A percentile compares a stretch with the other conserved stretches of the same genome.
Conservation (phyloP, 2,113 vertebrate species). For the Malurus elegans region DNA sequence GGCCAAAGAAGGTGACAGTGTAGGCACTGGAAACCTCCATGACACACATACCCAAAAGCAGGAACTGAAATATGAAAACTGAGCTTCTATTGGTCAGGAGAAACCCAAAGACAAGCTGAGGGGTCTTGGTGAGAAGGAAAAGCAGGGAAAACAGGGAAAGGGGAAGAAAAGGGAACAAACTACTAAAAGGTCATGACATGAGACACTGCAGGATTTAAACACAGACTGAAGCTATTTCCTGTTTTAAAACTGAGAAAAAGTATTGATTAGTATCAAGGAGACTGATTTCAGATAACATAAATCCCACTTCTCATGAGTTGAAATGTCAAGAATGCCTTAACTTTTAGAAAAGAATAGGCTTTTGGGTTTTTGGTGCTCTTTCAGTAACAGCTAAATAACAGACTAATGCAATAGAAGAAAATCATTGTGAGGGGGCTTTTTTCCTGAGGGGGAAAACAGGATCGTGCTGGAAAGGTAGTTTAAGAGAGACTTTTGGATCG, state of each 20-base stretch:
- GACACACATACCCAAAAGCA: neutral
- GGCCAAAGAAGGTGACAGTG: neutral
- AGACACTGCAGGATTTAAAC: conserved; percentile 38
- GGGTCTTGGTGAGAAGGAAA: neutral
- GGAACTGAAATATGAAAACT: neutral
- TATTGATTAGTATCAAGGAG: conserved; percentile 54
- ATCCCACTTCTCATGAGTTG: neutral
- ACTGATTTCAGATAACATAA: conserved; percentile 24
- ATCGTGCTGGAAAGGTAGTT: neutral
- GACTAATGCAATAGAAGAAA: neutral
- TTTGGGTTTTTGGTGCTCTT: neutral
- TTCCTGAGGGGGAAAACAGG: neutral
- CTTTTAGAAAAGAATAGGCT: neutral
- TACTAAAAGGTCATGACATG: conserved; percentile 45
- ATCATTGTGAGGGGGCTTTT: accelerated
- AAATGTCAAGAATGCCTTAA: neutral
- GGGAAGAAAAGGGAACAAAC: conserved; percentile 2
- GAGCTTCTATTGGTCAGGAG: neutral
- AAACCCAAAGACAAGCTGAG: neutral
- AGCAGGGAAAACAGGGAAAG: neutral
- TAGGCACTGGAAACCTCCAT: neutral
- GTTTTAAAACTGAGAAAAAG: conserved; percentile 54
- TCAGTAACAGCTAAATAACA: neutral
- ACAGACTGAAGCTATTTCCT: conserved; percentile 66
- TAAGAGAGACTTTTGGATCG: neutral